Evolutionary conservation across 2,113 vertebrate species (phyloP), one percentile per base, ranked within the genome.

Genomic region (Reinhardtius hippoglossoides): DNA sequence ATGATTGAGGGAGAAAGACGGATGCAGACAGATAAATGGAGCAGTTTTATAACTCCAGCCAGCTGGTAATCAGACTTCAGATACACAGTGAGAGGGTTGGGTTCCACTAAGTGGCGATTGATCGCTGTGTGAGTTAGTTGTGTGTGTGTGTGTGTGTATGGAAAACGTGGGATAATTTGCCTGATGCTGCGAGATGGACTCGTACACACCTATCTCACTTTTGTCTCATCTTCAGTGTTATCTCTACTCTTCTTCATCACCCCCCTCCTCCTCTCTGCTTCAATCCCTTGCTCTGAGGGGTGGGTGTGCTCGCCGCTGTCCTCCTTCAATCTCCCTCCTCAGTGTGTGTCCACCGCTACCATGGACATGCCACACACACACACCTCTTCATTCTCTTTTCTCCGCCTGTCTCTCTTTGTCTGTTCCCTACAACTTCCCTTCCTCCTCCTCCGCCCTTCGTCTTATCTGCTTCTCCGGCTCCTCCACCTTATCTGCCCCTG

Each of bases 271-370:
- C 64, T 79, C 85, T 73, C 71, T 69, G 71, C 80, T 80, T 72
- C 78, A 81, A 9, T 72, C 63, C 63, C 66, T 83, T 48, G 59
- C 67, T 84, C 76, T 44, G 60, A 78, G 65, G 74, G 76, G 85
- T 84, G 82, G 57, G 82, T 94, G 94, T 95, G 94, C 92, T 93
- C 86, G 62, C 63, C 7, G 24, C 86, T 76, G 71, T 90, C 81
- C 81, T 83, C 60, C 85, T 90, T 82, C 92, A 94, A 94, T 95
- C 91, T 92, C 85, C 84, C 60, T 40, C 74, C 93, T 86, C 93
- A 88, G 92, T 92, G 85, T 92, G 94, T 91, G 88, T 88, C 87
- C 87, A 46, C 78, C 3, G 81, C 88, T 89, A 48, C 91, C 88
- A 91, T 89, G 88, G 73, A 20, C 77, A 62, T 66, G 52, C 66